Percentiles rank a stretch among this genome's conserved stretches.
phyloP scores from a whole-genome alignment of 2,888 invertebrate genomes.

The Emmelina monodactyla region DNA sequence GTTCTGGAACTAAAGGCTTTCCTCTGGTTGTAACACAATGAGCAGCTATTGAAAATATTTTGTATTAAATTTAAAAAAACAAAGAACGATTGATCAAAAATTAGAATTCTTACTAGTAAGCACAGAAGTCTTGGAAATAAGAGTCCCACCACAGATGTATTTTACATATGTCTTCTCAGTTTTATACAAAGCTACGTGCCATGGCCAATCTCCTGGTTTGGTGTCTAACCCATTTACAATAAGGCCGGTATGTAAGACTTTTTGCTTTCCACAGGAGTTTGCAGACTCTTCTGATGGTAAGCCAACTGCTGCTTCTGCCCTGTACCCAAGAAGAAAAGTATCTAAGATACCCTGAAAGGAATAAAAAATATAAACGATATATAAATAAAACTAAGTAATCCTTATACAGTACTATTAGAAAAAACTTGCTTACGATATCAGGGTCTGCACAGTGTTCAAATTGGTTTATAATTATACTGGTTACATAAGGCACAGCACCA shows the following conservation, averaged over 20 bases:
- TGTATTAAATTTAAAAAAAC: too few relatives aligned
- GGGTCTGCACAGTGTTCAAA: too few relatives aligned
- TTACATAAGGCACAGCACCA: too few relatives aligned
- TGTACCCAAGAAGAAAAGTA: constrained; percentile 10
- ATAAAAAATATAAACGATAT: too few relatives aligned
- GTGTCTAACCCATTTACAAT: constrained; percentile 33
- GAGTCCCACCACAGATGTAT: constrained; percentile 41
- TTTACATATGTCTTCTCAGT: constrained; percentile 19
- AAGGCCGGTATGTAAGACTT: constrained; percentile 28
- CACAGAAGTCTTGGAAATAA: constrained; percentile 28
- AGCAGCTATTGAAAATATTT: constrained; percentile 26
- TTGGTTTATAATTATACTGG: too few relatives aligned
- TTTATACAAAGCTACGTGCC: constrained; percentile 42
- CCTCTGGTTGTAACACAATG: constrained; percentile 30
- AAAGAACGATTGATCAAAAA: too few relatives aligned
- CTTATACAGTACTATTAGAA: too few relatives aligned
- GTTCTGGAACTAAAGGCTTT: constrained; percentile 23
- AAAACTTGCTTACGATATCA: too few relatives aligned
- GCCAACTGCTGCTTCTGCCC: constrained; percentile 20
- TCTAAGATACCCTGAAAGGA: constrained; percentile 20
- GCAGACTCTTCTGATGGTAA: constrained; percentile 15
- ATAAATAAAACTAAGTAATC: too few relatives aligned
- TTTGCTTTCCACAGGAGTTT: constrained; percentile 27
- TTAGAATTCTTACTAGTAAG: constrained; percentile 41
- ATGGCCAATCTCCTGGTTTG: constrained; percentile 45